Conservation (phyloP, 2,113 vertebrate genomes). For the Tretioscincus oriximinensis region DNA sequence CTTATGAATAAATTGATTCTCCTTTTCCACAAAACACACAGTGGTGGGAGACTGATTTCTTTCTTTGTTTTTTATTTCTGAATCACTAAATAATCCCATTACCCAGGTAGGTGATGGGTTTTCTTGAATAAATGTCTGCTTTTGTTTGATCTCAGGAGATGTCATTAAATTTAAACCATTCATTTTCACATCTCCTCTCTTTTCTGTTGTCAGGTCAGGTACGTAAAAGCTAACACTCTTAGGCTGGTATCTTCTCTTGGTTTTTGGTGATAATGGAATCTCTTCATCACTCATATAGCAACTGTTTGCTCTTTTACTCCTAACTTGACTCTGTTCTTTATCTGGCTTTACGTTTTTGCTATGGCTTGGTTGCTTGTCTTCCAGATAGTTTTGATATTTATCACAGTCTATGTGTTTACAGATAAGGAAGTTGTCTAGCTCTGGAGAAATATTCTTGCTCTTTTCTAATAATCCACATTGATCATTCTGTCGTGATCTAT, state of each 20-base stretch:
- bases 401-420: constrained; percentile 62
- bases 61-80: constrained; percentile 15
- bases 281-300: constrained; percentile 40
- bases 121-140: background rate
- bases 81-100: constrained; percentile 6
- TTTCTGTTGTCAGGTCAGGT: constrained; percentile 42
- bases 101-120: background rate
- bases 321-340: constrained; percentile 55
- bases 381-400: constrained; percentile 53
- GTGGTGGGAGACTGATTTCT: background rate
- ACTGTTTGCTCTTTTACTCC: constrained; percentile 44
- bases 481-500: constrained; percentile 35
- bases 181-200: constrained; percentile 17
- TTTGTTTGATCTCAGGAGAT: constrained; percentile 17
- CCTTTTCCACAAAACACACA: constrained; percentile 11
- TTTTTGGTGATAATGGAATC: constrained; percentile 44
- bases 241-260: constrained; percentile 54
- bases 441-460: constrained; percentile 48
- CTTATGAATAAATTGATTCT: constrained; percentile 40
- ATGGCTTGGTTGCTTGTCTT: constrained; percentile 41
- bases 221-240: constrained; percentile 72
- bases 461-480: constrained; percentile 26
- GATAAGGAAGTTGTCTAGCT: constrained; percentile 47
- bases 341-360: constrained; percentile 36
- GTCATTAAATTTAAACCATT: constrained; percentile 14